Percentiles rank a stretch among this genome's conserved stretches.
These are phyloP conservation scores for Daktulosphaira vitifoliae DNA, from an alignment of 1,140 invertebrate genomes.

Conservation along the genomic window DNA sequence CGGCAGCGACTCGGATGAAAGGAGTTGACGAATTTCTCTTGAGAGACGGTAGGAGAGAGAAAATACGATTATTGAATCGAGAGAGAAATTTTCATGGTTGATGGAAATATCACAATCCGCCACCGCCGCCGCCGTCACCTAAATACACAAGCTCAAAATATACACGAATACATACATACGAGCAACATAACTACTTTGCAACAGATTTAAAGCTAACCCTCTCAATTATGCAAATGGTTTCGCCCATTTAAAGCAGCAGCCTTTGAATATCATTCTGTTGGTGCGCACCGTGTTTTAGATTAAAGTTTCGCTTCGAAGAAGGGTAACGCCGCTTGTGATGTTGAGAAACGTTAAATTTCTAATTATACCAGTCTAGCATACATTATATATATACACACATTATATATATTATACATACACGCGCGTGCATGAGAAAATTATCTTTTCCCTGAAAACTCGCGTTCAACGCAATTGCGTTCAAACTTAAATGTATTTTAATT, in stretches of 20 bases:
- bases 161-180: not conserved
- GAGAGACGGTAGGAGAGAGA: too few species aligned
- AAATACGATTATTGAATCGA: too few species aligned
- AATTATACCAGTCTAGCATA: not conserved
- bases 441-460: too few species aligned
- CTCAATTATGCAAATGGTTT: slow-evolving; percentile 31
- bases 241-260: slow-evolving; percentile 4
- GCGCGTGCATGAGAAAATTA: not conserved
- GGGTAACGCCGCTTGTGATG: not conserved
- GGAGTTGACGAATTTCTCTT: too few species aligned
- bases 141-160: not conserved
- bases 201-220: slow-evolving; percentile 33
- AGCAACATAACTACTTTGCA: slow-evolving; percentile 27
- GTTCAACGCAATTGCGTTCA: too few species aligned
- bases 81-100: slow-evolving; percentile 22
- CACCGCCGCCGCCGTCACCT: not conserved
- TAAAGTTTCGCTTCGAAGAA: slow-evolving; percentile 3
- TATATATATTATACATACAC: not conserved
- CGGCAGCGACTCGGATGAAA: too few species aligned
- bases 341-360: slow-evolving; percentile 24
- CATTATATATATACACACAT: too few species aligned
- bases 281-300: not conserved
- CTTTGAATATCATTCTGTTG: slow-evolving; percentile 1
- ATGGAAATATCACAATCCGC: slow-evolving; percentile 27
- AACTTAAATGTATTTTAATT: too few species aligned